Percentiles rank a stretch among this genome's conserved stretches.
Evolutionary conservation across 2,888 invertebrate species (phyloP).

Genomic region (Oxycera nigricornis): DNA sequence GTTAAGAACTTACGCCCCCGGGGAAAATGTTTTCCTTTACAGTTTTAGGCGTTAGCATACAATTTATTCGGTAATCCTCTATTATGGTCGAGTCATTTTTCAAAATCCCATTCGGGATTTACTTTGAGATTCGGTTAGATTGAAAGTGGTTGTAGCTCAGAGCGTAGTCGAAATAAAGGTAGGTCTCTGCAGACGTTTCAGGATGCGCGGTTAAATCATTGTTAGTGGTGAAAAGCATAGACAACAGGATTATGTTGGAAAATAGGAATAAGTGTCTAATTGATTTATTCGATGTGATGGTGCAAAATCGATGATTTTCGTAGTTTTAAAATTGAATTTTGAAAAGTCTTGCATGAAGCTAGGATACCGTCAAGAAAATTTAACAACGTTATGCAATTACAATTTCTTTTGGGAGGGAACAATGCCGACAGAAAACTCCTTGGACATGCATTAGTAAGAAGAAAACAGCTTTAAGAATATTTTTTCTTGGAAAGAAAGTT

Average conservation of each 20-base stretch:
- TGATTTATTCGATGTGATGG: conserved; percentile 49
- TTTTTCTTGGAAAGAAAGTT: no score
- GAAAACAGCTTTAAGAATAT: no score
- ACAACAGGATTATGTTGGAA: conserved; percentile 37
- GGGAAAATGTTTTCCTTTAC: conserved; percentile 50
- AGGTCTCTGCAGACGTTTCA: conserved; percentile 9
- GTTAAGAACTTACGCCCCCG: not conserved
- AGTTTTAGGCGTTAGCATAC: conserved; percentile 45
- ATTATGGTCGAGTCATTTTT: conserved; percentile 56
- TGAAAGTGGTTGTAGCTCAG: conserved; percentile 40
- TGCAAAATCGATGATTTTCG: no score
- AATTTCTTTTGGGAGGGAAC: no score
- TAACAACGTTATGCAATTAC: no score
- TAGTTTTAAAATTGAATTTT: no score
- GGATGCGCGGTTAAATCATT: not conserved
- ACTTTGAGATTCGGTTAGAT: conserved; percentile 40
- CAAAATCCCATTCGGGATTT: conserved; percentile 60
- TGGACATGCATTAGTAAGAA: no score
- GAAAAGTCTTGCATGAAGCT: no score
- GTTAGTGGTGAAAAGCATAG: conserved; percentile 43
- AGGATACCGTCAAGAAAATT: no score
- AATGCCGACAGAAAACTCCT: no score
- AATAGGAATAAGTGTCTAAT: conserved; percentile 45
- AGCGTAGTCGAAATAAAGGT: conserved; percentile 6
- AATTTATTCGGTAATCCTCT: conserved; percentile 57